Evolutionary conservation across 1,140 invertebrate genomes (phyloP), one percentile per base, ranked within the genome.

Genomic region (Pseudachorutes palmiensis): DNA sequence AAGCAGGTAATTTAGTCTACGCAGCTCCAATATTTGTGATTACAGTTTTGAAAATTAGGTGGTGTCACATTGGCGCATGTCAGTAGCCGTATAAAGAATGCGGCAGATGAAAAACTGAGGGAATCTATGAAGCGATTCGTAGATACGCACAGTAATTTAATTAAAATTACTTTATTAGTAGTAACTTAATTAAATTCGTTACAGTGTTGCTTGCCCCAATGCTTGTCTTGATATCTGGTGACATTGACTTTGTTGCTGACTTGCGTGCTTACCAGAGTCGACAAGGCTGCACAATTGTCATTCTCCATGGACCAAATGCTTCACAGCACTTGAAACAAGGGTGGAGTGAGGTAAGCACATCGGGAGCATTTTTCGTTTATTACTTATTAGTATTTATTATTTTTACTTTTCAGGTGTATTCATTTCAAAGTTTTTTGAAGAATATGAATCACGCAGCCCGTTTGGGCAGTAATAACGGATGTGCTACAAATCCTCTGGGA

Each of bases 71-170:
- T 93, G 71, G 87, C 92, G 70, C 91, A 94, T 79, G 88, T 93
- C 55, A 85, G 86, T 76, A 77, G 80, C 22, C 87, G 83, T 60
- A 86, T 87, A 77, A 94, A 94, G 80, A 93, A 94, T 83, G 90
- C 91, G 66, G 90, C 90, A 9, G 91, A 94, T 79, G 90, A 93
- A 76, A 93, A 93, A 78, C 78, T 94, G 49, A 83, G 88, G 70
- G 90, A 92, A 76, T 87, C 87, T 57, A 87, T 94, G 76, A 81
- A 90, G 69, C 80, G 89, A 68, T 94, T 92, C 81, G 87, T 88
- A 29, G 90, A 92, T 75, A 84, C 87, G n/a, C 86, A 92, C 77
- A 81, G 83, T n/a, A 82, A 84, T 41, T 41, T 41, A 5, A 9
- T 19, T 41, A 5, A 9, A 55, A 87, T 88, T 16, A 86, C 88